Percentiles rank a stretch among this genome's conserved stretches.
These are phyloP conservation scores for Hylomyscus alleni DNA, from an alignment of 2,797 vertebrate genomes.

Conservation along the genomic window DNA sequence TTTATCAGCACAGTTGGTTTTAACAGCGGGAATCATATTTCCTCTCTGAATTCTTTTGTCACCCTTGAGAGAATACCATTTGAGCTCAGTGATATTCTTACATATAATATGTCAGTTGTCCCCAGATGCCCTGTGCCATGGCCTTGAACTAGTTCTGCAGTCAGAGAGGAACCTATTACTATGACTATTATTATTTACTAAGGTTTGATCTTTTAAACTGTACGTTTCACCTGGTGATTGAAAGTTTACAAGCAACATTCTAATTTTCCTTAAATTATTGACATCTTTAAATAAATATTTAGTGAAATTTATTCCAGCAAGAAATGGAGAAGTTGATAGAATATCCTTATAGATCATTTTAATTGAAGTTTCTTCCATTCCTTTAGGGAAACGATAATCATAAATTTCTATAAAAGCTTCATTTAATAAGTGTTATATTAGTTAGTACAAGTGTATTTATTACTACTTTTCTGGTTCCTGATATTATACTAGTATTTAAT, in stretches of 20 bases:
- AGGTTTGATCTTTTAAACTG: background rate
- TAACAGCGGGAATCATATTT: constrained; percentile 5
- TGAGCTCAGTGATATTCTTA: background rate
- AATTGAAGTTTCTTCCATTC: constrained; percentile 39
- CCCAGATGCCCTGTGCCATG: background rate
- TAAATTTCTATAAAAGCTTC: constrained; percentile 8
- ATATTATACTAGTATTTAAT: background rate
- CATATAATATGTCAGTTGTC: background rate
- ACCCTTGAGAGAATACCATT: constrained; percentile 4
- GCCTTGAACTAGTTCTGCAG: constrained; percentile 43
- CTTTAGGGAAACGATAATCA: constrained; percentile 16
- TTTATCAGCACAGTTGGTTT: constrained; percentile 17
- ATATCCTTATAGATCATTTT: constrained; percentile 27
- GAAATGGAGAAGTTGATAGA: background rate
- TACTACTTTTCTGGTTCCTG: background rate
- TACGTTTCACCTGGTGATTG: background rate
- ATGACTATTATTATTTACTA: background rate
- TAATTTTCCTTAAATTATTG: constrained; percentile 40
- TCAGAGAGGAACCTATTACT: background rate
- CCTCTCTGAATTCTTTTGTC: constrained; percentile 25
- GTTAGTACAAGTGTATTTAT: background rate
- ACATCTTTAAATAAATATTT: constrained; percentile 3
- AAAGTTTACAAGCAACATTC: background rate
- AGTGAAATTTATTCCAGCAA: constrained; percentile 17
- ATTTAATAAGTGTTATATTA: background rate